phyloP scores from a whole-genome alignment of 2,797 vertebrate genomes.

The Cossypha heuglini region DNA sequence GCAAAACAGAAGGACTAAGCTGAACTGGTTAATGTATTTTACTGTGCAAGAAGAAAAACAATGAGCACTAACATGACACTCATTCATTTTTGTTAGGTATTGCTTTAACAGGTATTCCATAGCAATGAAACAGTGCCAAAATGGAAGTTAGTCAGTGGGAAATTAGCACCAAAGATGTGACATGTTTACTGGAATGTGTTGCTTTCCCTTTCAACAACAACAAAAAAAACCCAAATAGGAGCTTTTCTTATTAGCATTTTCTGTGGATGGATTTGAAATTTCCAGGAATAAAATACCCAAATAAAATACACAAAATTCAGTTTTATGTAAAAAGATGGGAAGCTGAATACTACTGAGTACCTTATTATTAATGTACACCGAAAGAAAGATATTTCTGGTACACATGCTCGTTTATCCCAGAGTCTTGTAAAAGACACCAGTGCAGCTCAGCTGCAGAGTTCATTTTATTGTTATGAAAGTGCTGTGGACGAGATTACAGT shows the following conservation, averaged over 20 bases:
- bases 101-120: neutral
- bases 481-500: neutral
- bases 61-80: neutral
- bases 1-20: neutral
- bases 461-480: neutral
- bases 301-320: neutral
- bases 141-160: neutral
- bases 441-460: neutral
- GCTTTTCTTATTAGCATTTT: neutral
- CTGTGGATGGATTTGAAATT: neutral
- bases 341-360: neutral
- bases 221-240: fast-evolving
- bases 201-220: neutral
- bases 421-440: neutral
- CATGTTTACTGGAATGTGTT: neutral
- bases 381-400: neutral
- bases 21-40: neutral
- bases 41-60: neutral
- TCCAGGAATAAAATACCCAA: neutral
- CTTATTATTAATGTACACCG: neutral
- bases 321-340: neutral
- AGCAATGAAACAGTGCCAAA: neutral
- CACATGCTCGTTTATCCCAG: neutral
- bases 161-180: neutral
- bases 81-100: neutral